Percentiles rank a stretch among this genome's conserved stretches.
Evolutionary conservation across 2,113 vertebrate species (phyloP).

Genomic region (Apus apus): DNA sequence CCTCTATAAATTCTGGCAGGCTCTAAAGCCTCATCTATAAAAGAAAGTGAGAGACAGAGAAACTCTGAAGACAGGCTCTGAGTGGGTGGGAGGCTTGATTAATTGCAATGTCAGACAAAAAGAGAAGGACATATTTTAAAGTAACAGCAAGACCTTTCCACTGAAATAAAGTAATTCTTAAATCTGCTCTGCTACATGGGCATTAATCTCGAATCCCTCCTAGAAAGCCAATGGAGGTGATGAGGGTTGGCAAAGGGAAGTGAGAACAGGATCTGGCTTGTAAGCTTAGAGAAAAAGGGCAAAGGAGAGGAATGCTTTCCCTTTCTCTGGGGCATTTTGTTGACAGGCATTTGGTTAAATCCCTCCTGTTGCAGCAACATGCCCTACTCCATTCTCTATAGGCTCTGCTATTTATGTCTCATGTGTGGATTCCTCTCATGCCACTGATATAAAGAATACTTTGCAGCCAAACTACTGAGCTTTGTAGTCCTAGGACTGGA

Average conservation of each 20-base stretch:
- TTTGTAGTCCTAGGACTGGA: background rate
- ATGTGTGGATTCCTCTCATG: fast-evolving
- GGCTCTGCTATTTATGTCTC: background rate
- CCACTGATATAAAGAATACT: background rate
- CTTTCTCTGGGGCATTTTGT: background rate
- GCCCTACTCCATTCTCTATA: background rate
- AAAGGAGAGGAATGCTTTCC: background rate
- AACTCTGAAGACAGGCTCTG: slow-evolving; percentile 52
- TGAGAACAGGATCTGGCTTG: background rate
- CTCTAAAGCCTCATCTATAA: slow-evolving; percentile 36
- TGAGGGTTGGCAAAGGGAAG: background rate
- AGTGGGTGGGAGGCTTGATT: slow-evolving; percentile 56
- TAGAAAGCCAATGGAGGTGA: slow-evolving; percentile 55
- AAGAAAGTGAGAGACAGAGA: slow-evolving; percentile 29
- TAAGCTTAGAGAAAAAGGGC: slow-evolving; percentile 2
- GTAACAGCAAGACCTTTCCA: slow-evolving; percentile 57
- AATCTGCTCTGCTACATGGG: slow-evolving; percentile 17
- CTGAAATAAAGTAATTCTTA: slow-evolving; percentile 66
- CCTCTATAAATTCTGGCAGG: slow-evolving; percentile 49
- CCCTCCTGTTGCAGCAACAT: background rate
- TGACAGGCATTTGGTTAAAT: background rate
- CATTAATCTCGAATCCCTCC: slow-evolving; percentile 47
- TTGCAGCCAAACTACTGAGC: background rate
- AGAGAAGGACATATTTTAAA: slow-evolving; percentile 68
- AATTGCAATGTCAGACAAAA: slow-evolving; percentile 57